phyloP scores from a whole-genome alignment of 2,113 vertebrate species.

The Coryphaenoides rupestris region DNA sequence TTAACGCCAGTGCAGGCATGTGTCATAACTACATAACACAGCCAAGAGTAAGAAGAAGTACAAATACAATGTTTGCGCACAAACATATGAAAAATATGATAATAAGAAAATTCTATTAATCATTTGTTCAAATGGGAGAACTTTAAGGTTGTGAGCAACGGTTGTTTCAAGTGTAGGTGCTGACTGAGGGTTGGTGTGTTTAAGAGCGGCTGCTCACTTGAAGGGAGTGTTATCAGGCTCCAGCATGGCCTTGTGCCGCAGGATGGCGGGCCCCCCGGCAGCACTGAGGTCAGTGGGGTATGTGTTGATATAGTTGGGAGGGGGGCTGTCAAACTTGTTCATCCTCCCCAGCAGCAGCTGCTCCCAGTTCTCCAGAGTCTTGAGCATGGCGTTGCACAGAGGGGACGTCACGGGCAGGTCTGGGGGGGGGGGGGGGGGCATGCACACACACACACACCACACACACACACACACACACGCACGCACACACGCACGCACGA shows the following conservation, averaged over 20 bases:
- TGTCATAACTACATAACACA: too few species aligned
- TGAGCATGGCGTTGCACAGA: slow-evolving; percentile 86
- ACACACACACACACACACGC: too few species aligned
- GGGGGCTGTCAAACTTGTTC: slow-evolving; percentile 92
- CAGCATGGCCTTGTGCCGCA: slow-evolving; percentile 95
- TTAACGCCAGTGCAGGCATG: too few species aligned
- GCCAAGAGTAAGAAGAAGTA: too few species aligned
- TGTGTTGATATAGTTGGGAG: slow-evolving; percentile 93
- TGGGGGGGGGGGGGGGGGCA: slow-evolving; percentile 67
- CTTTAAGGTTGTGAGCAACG: background rate
- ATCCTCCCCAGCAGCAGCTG: slow-evolving; percentile 89
- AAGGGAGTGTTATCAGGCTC: slow-evolving; percentile 98
- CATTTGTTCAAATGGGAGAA: background rate
- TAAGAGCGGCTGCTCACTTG: slow-evolving; percentile 75
- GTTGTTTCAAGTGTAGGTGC: background rate
- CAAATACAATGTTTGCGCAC: too few species aligned
- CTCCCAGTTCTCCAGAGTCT: slow-evolving; percentile 96
- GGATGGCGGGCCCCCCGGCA: slow-evolving; percentile 84
- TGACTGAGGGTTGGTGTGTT: background rate
- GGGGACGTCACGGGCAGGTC: slow-evolving; percentile 93
- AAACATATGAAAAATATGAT: too few species aligned
- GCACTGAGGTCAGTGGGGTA: slow-evolving; percentile 81
- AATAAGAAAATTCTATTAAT: background rate
- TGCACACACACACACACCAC: background rate
- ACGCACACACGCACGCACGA: too few species aligned